Evolutionary conservation across 2,797 vertebrate genomes (phyloP).

Genomic region (Gobio occitaniae): DNA sequence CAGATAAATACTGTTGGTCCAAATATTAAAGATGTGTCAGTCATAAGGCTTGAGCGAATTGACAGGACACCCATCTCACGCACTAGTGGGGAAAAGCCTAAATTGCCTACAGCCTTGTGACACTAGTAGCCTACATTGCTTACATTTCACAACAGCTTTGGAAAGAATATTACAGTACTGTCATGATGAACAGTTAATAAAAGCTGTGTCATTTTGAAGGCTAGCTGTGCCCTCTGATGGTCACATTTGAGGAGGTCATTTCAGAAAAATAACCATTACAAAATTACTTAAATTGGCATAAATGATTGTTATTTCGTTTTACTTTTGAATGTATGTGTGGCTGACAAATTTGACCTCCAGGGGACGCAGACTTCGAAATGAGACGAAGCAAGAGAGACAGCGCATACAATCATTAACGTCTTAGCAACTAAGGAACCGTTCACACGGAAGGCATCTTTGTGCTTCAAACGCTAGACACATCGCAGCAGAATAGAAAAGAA

Average conservation of each 20-base stretch:
- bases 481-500: not conserved
- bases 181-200: not conserved
- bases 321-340: not conserved
- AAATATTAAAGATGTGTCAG: not conserved
- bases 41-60: not conserved
- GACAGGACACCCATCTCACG: not conserved
- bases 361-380: not conserved
- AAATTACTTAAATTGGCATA: not conserved
- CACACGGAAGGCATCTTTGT: not conserved
- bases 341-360: not conserved
- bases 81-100: not conserved
- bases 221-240: not conserved
- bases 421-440: not conserved
- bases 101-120: conserved; percentile 3
- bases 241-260: not conserved
- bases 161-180: not conserved
- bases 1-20: not conserved
- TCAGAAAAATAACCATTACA: not conserved
- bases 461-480: not conserved
- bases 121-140: not conserved
- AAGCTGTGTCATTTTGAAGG: not conserved
- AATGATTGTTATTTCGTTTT: not conserved
- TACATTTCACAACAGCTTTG: conserved; percentile 6
- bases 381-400: not conserved
- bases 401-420: not conserved